Conservation (phyloP, 1,140 invertebrate species). For the Muscidifurax raptorellus region DNA sequence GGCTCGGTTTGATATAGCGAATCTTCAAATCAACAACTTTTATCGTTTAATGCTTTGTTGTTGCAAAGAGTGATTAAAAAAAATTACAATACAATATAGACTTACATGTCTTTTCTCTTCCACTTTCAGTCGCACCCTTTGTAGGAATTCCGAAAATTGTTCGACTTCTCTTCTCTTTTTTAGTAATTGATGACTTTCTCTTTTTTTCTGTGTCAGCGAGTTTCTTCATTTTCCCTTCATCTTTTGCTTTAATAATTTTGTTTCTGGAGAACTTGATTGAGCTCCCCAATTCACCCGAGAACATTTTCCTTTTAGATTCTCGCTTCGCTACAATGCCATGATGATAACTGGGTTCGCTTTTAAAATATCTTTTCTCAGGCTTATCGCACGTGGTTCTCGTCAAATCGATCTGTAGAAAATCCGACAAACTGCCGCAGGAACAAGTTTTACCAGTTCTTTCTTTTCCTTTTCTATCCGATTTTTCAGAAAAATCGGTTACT, state of each 20-base stretch:
- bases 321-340: too few relatives aligned
- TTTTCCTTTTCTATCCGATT: too few relatives aligned
- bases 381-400: background rate
- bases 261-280: background rate
- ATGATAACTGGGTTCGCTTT: too few relatives aligned
- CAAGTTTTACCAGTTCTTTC: background rate
- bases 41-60: too few relatives aligned
- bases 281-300: background rate
- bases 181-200: background rate
- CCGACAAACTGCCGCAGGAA: slow-evolving; percentile 19
- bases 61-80: too few relatives aligned
- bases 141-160: background rate
- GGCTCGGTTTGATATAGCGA: too few relatives aligned
- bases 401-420: slow-evolving; percentile 42
- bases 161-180: background rate
- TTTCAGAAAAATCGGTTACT: too few relatives aligned
- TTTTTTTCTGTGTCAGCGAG: background rate
- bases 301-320: background rate
- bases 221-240: background rate
- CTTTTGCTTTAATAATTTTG: background rate
- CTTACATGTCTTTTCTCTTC: too few relatives aligned
- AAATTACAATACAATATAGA: too few relatives aligned
- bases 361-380: background rate
- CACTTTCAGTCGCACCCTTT: too few relatives aligned
- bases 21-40: too few relatives aligned